Evolutionary conservation across 2,888 invertebrate genomes (phyloP).

Genomic region (Thumatha senex): DNA sequence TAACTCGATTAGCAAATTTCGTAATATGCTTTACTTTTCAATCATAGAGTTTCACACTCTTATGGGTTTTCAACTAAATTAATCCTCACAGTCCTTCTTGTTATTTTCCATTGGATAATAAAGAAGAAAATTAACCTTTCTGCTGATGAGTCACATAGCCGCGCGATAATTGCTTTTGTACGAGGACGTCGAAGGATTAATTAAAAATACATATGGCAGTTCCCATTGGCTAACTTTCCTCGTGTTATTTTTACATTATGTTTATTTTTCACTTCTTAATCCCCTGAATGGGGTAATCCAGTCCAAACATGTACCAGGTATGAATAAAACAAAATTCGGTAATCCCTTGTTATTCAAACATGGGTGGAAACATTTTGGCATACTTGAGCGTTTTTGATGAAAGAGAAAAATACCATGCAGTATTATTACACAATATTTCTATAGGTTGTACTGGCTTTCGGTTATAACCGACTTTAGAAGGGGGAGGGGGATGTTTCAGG

Average conservation of each 20-base stretch:
- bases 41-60: slow-evolving; percentile 3
- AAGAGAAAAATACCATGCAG: not conserved
- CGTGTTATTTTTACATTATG: slow-evolving; percentile 32
- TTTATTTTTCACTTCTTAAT: slow-evolving; percentile 31
- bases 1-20: not conserved
- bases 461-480: not conserved
- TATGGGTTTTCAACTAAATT: slow-evolving; percentile 9
- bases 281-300: slow-evolving; percentile 19
- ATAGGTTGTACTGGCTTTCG: no score
- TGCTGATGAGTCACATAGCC: slow-evolving; percentile 36
- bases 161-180: slow-evolving; percentile 42
- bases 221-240: slow-evolving; percentile 36
- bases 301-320: slow-evolving; percentile 11
- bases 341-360: slow-evolving; percentile 6
- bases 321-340: slow-evolving; percentile 2
- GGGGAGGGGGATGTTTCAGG: no score
- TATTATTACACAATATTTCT: no score
- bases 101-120: slow-evolving; percentile 30
- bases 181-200: slow-evolving; percentile 43
- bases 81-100: slow-evolving; percentile 23
- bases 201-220: slow-evolving; percentile 44
- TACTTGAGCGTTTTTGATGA: not conserved
- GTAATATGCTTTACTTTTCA: not conserved
- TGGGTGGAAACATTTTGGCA: not conserved
- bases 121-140: slow-evolving; percentile 41